Percentiles rank a stretch among this genome's conserved stretches.
Conservation (phyloP, 1,140 invertebrate genomes). For the Armadillidium nasatum region DNA sequence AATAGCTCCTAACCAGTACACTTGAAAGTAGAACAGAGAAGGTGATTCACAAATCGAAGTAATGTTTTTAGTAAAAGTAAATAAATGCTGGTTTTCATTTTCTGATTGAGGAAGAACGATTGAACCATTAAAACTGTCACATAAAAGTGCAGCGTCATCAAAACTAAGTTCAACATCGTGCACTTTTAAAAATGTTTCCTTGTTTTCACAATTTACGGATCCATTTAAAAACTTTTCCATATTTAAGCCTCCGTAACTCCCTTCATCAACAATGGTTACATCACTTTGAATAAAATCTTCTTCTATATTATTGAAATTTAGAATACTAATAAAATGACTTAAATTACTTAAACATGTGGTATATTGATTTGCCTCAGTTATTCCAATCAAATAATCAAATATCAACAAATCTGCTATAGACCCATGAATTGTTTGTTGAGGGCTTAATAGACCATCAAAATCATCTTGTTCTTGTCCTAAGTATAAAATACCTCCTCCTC, state of each 20-base stretch:
- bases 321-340: background rate
- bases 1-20: background rate
- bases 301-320: background rate
- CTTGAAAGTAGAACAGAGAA: background rate
- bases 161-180: background rate
- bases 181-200: background rate
- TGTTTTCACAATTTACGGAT: background rate
- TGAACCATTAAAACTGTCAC: background rate
- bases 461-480: slow-evolving; percentile 30
- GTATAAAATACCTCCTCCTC: slow-evolving; percentile 19
- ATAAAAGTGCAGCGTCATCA: background rate
- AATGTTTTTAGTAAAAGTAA: background rate
- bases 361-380: background rate
- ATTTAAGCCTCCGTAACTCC: too few species aligned
- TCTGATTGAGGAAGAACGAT: background rate
- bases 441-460: slow-evolving; percentile 3
- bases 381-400: background rate
- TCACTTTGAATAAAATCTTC: background rate
- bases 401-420: background rate
- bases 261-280: background rate
- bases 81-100: background rate
- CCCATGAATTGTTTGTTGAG: background rate
- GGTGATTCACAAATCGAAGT: background rate
- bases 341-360: background rate
- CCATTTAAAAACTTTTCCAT: background rate